Percentiles rank a stretch among this genome's conserved stretches.
phyloP scores from a whole-genome alignment of 2,797 vertebrate genomes.

The Sitta carolinensis region DNA sequence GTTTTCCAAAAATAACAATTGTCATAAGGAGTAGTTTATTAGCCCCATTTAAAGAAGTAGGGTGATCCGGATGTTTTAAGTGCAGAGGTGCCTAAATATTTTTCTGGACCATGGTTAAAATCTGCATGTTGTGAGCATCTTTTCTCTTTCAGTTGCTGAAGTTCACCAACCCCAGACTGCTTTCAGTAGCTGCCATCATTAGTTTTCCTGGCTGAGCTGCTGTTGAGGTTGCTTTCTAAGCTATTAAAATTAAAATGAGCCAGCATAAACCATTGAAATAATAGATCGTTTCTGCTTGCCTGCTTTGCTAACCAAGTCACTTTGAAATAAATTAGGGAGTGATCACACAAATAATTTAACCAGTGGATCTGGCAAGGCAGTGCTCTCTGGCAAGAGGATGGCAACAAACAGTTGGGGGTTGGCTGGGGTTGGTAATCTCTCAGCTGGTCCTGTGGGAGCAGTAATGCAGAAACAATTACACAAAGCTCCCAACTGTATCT shows the following conservation, averaged over 20 bases:
- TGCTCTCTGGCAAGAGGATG: constrained; percentile 43
- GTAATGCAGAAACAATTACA: constrained; percentile 45
- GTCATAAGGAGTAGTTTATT: not conserved
- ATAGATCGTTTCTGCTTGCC: constrained; percentile 32
- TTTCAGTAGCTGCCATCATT: constrained; percentile 28
- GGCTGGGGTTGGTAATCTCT: constrained; percentile 51
- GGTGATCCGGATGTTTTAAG: not conserved
- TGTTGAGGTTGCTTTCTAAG: constrained; percentile 36
- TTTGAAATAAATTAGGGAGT: constrained; percentile 52
- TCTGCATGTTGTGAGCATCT: not conserved
- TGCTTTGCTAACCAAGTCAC: constrained; percentile 30
- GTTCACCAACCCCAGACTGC: not conserved
- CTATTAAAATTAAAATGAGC: constrained; percentile 62
- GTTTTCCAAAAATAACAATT: not conserved
- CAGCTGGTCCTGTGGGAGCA: constrained; percentile 50
- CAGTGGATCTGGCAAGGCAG: constrained; percentile 43
- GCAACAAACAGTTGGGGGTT: constrained; percentile 55
- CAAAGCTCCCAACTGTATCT: constrained; percentile 59
- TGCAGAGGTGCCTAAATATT: not conserved
- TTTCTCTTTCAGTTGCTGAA: not conserved
- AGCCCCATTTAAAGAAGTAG: not conserved
- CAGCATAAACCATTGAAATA: constrained; percentile 41
- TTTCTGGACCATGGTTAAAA: not conserved
- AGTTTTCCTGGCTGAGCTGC: constrained; percentile 19
- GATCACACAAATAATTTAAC: constrained; percentile 51